Percentiles rank a stretch among this genome's conserved stretches.
These are phyloP conservation scores for Caenorhabditis latens DNA, from an alignment of 1,140 invertebrate genomes.

Conservation along the genomic window DNA sequence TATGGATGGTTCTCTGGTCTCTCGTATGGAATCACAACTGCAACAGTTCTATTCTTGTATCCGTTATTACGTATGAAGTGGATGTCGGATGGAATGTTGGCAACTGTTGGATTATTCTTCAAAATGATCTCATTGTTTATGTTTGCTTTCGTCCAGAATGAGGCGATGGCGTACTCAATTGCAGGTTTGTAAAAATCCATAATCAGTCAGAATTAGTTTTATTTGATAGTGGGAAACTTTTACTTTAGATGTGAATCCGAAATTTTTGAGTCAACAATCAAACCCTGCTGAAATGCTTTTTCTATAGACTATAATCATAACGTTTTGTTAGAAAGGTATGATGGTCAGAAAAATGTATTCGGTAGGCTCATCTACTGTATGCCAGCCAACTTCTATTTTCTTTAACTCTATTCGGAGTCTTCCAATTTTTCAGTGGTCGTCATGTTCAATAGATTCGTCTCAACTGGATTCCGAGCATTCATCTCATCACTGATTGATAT, in stretches of 20 bases:
- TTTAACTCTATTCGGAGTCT: neutral
- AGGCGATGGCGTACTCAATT: constrained; percentile 62
- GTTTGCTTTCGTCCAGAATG: constrained; percentile 66
- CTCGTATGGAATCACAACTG: constrained; percentile 60
- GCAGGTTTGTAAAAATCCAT: constrained; percentile 1
- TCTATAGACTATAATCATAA: too few relatives aligned
- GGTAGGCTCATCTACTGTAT: too few relatives aligned
- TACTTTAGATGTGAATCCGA: too few relatives aligned
- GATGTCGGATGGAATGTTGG: constrained; percentile 66
- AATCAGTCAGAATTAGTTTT: neutral
- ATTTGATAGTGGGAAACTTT: too few relatives aligned
- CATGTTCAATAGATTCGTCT: constrained; percentile 70
- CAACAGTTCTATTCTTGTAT: constrained; percentile 70
- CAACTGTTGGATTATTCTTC: constrained; percentile 67
- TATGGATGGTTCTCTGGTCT: constrained; percentile 68
- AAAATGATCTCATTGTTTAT: constrained; percentile 71
- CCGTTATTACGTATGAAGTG: constrained; percentile 68
- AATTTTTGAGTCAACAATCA: too few relatives aligned
- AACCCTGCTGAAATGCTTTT: too few relatives aligned
- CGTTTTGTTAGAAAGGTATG: too few relatives aligned
- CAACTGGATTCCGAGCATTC: constrained; percentile 72
- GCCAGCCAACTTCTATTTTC: neutral
- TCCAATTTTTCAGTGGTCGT: constrained; percentile 59
- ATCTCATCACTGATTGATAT: constrained; percentile 68
- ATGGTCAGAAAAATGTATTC: too few relatives aligned